phyloP scores from a whole-genome alignment of 2,797 vertebrate species.

The Phalanger gymnotis region DNA sequence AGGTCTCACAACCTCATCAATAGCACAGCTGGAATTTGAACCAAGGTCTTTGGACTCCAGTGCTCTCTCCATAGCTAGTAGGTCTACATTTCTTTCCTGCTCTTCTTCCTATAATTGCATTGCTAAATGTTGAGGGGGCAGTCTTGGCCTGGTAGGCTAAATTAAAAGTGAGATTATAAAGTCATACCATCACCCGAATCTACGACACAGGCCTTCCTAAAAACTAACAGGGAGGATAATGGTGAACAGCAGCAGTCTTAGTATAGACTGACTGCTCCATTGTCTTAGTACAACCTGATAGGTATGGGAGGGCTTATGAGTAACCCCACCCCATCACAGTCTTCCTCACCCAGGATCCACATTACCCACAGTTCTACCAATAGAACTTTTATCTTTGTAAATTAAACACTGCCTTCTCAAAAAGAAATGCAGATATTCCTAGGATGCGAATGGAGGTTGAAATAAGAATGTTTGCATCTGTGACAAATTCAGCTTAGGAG shows the following conservation, averaged over 20 bases:
- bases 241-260: background rate
- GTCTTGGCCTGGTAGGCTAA: background rate
- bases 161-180: background rate
- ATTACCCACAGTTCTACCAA: background rate
- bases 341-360: background rate
- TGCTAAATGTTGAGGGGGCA: background rate
- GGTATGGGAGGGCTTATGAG: background rate
- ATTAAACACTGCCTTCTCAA: background rate
- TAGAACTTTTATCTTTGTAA: slow-evolving; percentile 1
- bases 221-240: background rate
- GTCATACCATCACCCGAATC: background rate
- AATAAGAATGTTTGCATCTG: slow-evolving; percentile 3
- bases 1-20: background rate
- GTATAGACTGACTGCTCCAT: background rate
- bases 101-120: slow-evolving; percentile 3
- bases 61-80: background rate
- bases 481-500: slow-evolving; percentile 7
- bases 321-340: background rate
- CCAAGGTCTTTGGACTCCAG: background rate
- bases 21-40: background rate
- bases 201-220: background rate
- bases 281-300: background rate
- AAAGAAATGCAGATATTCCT: slow-evolving; percentile 10
- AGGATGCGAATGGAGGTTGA: background rate
- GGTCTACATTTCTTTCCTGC: slow-evolving; percentile 36